Percentiles rank a stretch among this genome's conserved stretches.
These are phyloP conservation scores for Cynaeus angustus DNA, from an alignment of 2,888 invertebrate genomes.

Conservation along the genomic window DNA sequence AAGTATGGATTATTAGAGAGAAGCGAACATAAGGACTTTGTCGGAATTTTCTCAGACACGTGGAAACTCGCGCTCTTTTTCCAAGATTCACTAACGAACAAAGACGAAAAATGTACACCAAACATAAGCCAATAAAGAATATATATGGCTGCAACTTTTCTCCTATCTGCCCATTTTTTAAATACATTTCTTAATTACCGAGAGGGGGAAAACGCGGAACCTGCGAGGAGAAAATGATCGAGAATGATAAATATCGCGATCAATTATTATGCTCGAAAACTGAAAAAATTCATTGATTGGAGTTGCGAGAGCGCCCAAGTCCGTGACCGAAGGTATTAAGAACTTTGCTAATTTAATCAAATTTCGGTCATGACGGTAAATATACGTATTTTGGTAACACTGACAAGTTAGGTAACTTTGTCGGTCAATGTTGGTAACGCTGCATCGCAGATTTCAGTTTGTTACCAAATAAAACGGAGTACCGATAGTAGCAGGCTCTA, in stretches of 20 bases:
- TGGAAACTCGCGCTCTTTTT: constrained; percentile 29
- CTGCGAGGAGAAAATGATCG: constrained; percentile 2
- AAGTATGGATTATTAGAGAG: constrained; percentile 71
- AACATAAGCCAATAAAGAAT: constrained; percentile 68
- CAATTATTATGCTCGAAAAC: not conserved
- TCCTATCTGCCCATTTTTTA: constrained; percentile 66
- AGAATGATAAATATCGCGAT: constrained; percentile 14
- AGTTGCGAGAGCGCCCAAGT: not conserved
- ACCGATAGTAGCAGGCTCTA: no score
- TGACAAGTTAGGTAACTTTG: no score
- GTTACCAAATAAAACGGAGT: no score
- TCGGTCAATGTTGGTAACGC: no score
- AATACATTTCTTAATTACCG: constrained; percentile 66
- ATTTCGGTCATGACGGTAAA: no score
- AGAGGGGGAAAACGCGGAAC: constrained; percentile 53
- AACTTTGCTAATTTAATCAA: not conserved
- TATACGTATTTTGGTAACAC: no score
- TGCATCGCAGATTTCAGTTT: no score
- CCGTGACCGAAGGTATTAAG: constrained; percentile 22
- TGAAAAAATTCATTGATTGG: constrained; percentile 13
- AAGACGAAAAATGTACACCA: constrained; percentile 57
- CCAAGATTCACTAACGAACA: not conserved
- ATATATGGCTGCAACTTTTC: constrained; percentile 67
- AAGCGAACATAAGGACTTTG: constrained; percentile 64
- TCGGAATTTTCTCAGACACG: constrained; percentile 51